A percentile compares a stretch with the other conserved stretches of the same genome.
Conservation (phyloP, 2,797 vertebrate species). For the Parambassis ranga region DNA sequence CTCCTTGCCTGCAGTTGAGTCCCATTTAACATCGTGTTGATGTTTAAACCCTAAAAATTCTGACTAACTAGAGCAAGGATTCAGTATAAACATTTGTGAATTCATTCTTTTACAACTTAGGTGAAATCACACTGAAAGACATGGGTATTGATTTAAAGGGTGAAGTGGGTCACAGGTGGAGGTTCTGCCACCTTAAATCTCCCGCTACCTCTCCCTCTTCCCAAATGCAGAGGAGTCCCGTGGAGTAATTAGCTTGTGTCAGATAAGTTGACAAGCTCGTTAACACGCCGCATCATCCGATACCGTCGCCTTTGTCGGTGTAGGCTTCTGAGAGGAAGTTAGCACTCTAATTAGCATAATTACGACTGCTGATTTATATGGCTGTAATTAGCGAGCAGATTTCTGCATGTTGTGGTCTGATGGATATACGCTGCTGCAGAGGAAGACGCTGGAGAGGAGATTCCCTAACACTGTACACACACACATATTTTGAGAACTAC, state of each 20-base stretch:
- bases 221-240: conserved; percentile 46
- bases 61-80: too few species aligned
- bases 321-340: conserved; percentile 79
- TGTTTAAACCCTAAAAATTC: too few species aligned
- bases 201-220: conserved; percentile 4
- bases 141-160: not conserved
- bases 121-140: conserved; percentile 10
- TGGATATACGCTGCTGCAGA: conserved; percentile 32
- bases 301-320: conserved; percentile 75
- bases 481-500: not conserved
- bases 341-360: conserved; percentile 80
- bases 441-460: conserved; percentile 30
- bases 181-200: conserved; percentile 21
- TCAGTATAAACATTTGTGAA: not conserved
- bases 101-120: not conserved
- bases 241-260: conserved; percentile 74
- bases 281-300: conserved; percentile 75
- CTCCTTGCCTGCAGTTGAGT: too few species aligned
- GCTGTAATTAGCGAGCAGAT: conserved; percentile 72
- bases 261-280: conserved; percentile 81
- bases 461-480: conserved; percentile 7
- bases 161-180: not conserved
- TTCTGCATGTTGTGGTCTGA: conserved; percentile 51
- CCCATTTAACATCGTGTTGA: too few species aligned
- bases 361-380: conserved; percentile 78